These are phyloP conservation scores for Eupithecia exiguata DNA, from an alignment of 2,888 invertebrate species.

Conservation along the genomic window DNA sequence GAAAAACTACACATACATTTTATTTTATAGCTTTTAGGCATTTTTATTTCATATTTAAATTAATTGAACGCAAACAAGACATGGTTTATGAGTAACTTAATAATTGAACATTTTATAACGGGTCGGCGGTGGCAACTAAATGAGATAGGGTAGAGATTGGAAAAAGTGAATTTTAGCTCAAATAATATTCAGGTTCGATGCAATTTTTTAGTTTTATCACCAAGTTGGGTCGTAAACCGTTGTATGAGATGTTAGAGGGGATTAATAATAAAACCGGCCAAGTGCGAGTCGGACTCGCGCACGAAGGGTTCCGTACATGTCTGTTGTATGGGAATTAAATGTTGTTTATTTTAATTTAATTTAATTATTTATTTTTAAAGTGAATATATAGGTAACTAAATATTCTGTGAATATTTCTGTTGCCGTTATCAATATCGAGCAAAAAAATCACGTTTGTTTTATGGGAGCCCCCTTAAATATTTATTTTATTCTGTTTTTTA, in stretches of 20 bases:
- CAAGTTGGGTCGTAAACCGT: conserved; percentile 54
- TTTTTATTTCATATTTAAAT: conserved; percentile 76
- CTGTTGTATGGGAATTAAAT: too few species aligned
- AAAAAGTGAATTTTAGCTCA: conserved; percentile 44
- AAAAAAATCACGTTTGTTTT: too few species aligned
- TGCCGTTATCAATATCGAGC: too few species aligned
- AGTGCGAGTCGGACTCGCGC: too few species aligned
- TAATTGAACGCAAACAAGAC: conserved; percentile 78
- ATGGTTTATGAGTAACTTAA: conserved; percentile 63
- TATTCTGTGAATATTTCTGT: too few species aligned
- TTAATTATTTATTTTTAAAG: too few species aligned
- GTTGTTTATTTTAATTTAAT: too few species aligned
- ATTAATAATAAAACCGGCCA: too few species aligned
- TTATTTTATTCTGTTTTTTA: too few species aligned
- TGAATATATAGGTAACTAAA: too few species aligned
- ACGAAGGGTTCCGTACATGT: too few species aligned
- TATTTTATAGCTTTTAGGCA: conserved; percentile 67
- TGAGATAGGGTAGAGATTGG: conserved; percentile 47
- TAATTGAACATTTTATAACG: conserved; percentile 56
- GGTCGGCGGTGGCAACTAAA: conserved; percentile 41
- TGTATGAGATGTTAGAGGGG: conserved; percentile 43
- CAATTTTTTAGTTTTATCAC: conserved; percentile 66
- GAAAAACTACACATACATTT: conserved; percentile 72
- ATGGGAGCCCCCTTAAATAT: too few species aligned
- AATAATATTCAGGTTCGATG: conserved; percentile 44